Conservation (phyloP, 2,888 invertebrate genomes). For the Horisme vitalbata region DNA sequence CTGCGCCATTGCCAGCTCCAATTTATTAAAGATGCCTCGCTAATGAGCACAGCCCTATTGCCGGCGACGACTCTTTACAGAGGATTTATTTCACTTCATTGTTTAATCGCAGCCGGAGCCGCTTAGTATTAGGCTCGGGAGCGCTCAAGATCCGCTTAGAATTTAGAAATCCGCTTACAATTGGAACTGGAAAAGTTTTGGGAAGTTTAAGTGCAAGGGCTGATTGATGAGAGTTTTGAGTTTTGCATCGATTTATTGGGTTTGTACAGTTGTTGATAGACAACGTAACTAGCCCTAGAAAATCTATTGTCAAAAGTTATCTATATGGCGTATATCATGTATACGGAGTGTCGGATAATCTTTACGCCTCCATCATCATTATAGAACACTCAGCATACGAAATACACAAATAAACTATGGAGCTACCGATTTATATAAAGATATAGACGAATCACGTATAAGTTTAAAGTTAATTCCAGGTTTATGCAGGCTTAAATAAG, state of each 20-base stretch:
- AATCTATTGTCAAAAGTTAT: too few relatives aligned
- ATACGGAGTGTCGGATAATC: too few relatives aligned
- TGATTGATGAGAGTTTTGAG: slow-evolving; percentile 22
- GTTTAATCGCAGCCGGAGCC: slow-evolving; percentile 29
- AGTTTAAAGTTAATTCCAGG: too few relatives aligned
- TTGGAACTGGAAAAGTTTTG: slow-evolving; percentile 10
- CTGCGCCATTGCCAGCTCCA: slow-evolving; percentile 21
- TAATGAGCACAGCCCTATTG: slow-evolving; percentile 37
- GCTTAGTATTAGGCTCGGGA: slow-evolving; percentile 14
- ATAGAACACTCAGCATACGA: too few relatives aligned
- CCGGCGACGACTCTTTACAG: slow-evolving; percentile 24
- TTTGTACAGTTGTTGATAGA: too few relatives aligned
- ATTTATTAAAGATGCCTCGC: slow-evolving; percentile 38
- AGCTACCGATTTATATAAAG: too few relatives aligned
- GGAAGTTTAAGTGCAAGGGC: not conserved
- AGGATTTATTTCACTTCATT: slow-evolving; percentile 35
- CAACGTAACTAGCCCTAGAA: too few relatives aligned
- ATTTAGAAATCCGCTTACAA: slow-evolving; percentile 18
- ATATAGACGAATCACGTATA: too few relatives aligned
- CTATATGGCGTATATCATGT: too few relatives aligned
- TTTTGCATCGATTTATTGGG: slow-evolving; percentile 22
- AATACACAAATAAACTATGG: too few relatives aligned
- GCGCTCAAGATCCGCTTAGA: slow-evolving; percentile 10
- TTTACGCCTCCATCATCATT: too few relatives aligned
- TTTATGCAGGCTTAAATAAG: too few relatives aligned